These are phyloP conservation scores for Volucella bombylans DNA, from an alignment of 2,888 invertebrate species.

Conservation along the genomic window DNA sequence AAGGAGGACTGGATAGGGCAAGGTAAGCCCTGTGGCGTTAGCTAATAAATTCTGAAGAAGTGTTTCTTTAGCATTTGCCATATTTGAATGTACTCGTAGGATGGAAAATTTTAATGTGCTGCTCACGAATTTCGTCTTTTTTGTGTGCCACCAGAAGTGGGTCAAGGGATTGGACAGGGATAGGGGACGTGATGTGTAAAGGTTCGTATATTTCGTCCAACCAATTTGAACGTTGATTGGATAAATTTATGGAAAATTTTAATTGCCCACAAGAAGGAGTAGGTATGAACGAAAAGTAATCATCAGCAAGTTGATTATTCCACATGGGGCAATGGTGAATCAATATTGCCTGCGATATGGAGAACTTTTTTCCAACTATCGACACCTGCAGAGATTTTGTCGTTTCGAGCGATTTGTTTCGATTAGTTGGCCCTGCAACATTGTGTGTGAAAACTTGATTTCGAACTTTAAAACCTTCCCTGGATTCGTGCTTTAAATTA, in stretches of 20 bases:
- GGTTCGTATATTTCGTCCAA: constrained; percentile 21
- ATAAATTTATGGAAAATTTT: constrained; percentile 64
- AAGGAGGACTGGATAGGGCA: constrained; percentile 20
- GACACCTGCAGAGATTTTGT: not conserved
- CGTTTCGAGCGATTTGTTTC: not conserved
- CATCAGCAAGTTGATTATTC: constrained; percentile 37
- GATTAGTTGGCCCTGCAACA: too few species aligned
- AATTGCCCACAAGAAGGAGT: constrained; percentile 54
- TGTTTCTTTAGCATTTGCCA: constrained; percentile 50
- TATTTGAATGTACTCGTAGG: constrained; percentile 35
- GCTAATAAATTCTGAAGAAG: constrained; percentile 68
- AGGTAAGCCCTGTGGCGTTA: constrained; percentile 68
- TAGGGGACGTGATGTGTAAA: constrained; percentile 48
- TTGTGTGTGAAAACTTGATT: too few species aligned
- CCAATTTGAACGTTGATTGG: constrained; percentile 67
- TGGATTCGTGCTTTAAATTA: too few species aligned
- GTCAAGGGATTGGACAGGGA: constrained; percentile 59
- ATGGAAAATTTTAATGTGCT: constrained; percentile 60
- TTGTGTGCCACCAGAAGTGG: constrained; percentile 44
- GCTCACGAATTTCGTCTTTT: constrained; percentile 16
- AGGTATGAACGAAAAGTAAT: constrained; percentile 34
- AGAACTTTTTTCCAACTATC: too few species aligned
- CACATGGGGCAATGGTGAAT: constrained; percentile 16
- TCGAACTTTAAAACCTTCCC: too few species aligned
- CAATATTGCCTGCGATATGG: constrained; percentile 16